These are phyloP conservation scores for Dicaeum eximium DNA, from an alignment of 2,113 vertebrate genomes.

Conservation along the genomic window DNA sequence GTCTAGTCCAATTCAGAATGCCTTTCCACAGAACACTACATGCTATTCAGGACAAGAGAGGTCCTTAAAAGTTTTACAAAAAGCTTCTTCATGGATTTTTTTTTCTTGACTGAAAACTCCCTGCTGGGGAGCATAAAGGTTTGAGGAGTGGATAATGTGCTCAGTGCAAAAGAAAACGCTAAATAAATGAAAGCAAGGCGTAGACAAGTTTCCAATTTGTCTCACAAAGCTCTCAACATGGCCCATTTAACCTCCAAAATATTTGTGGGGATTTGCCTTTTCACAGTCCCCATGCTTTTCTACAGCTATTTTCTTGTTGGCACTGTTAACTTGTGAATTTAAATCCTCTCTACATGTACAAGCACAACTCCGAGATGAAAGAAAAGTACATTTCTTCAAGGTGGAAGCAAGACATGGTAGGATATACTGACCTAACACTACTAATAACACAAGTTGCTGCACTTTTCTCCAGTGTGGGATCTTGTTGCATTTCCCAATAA, in stretches of 20 bases:
- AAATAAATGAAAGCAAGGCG: background rate
- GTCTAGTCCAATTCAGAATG: background rate
- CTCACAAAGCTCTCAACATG: background rate
- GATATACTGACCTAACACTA: background rate
- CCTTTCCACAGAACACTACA: background rate
- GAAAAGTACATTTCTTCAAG: background rate
- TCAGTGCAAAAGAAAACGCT: background rate
- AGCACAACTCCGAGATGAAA: background rate
- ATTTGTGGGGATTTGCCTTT: background rate
- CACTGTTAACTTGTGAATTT: background rate
- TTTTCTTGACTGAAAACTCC: background rate
- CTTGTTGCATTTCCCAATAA: background rate
- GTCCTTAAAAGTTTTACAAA: constrained; percentile 14
- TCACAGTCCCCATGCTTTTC: background rate
- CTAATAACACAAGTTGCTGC: background rate
- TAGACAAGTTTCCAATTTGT: background rate
- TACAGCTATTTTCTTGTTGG: background rate
- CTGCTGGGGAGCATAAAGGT: background rate
- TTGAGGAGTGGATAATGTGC: background rate
- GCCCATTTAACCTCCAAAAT: background rate
- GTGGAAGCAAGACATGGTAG: background rate
- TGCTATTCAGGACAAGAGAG: background rate
- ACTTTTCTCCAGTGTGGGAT: background rate
- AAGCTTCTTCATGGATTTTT: background rate
- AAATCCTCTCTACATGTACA: background rate